Evolutionary conservation across 2,888 invertebrate genomes (phyloP).

Genomic region (Ichneumoninae sp.): DNA sequence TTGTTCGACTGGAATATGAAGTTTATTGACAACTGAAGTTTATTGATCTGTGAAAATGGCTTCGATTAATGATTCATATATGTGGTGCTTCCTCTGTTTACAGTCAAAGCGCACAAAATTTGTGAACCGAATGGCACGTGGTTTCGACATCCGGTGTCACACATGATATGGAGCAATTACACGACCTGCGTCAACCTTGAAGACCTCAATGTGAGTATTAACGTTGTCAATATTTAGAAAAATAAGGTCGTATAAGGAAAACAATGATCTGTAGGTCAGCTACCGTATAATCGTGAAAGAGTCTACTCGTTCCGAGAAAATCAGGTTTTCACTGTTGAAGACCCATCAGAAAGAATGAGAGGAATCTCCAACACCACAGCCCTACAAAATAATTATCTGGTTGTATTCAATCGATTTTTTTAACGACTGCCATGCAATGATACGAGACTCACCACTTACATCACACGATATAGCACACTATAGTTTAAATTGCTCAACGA

Average conservation of each 20-base stretch:
- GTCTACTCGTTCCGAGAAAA: background rate
- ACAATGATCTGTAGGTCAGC: background rate
- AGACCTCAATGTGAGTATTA: constrained; percentile 87
- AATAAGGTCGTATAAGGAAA: background rate
- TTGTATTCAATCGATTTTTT: constrained; percentile 20
- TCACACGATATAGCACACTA: background rate
- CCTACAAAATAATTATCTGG: background rate
- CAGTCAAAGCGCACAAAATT: constrained; percentile 93
- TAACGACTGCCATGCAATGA: background rate
- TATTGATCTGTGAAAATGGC: background rate
- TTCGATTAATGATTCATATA: background rate
- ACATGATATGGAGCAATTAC: constrained; percentile 95
- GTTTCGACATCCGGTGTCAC: constrained; percentile 92
- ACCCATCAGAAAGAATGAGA: background rate
- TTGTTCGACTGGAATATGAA: background rate
- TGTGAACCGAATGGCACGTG: constrained; percentile 93
- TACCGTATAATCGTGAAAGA: background rate
- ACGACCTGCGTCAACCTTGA: constrained; percentile 92
- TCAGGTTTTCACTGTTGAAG: background rate
- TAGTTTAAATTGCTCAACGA: constrained; percentile 29
- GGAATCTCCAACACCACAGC: background rate
- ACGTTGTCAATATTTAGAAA: background rate
- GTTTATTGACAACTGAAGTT: background rate
- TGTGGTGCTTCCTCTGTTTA: constrained; percentile 71
- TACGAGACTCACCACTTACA: constrained; percentile 8